Evolutionary conservation across 2,888 invertebrate species (phyloP), one percentile per base, ranked within the genome.

Genomic region (Lasioglossum marginatum): DNA sequence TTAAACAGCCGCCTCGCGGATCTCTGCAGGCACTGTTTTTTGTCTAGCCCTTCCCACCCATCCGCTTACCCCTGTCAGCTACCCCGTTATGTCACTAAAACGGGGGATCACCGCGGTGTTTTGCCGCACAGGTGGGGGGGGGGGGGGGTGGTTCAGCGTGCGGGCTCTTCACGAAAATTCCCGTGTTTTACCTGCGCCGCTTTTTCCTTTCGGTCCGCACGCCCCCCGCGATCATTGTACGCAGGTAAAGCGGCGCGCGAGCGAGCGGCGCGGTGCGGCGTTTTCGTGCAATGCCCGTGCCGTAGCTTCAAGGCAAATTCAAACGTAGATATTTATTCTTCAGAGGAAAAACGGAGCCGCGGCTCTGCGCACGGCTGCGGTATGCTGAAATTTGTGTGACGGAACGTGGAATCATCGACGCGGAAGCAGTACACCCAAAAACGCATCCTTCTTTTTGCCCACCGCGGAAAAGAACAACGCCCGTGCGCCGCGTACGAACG

Each of bases 1-100:
- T 93, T 93, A 93, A 93, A 93, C 92, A 92, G 91, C 92, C 91
- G 91, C 92, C 90, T 90, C 88, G 88, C 85, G 89, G 90, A 91
- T 91, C 87, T 88, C 87, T 87, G 84, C 86, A 85, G 88, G 85
- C 91, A 86, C 88, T 91, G 90, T 88, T 89, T 91, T 89, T 89
- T 83, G 76, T 77, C 79, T 84, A 76, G 78, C 70, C 83, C 83
- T 80, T 75, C 68, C 85, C 80, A 66, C 87, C 83, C 82, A 71
- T 83, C 73, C 87, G 72, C 80, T 83, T 82, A 73, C 88, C 73
- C 78, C 78, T 84, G 78, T 82, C 85, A 70, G 68, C 82, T 82
- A 71, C 83, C 63, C 79, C 82, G 79, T 81, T 84, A 74, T 77
- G 83, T 84, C 82, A 83, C 87, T 83, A 79, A 91, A 88, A 88